These are phyloP conservation scores for Scaptomyza flava DNA, from an alignment of 2,888 invertebrate species.

Conservation along the genomic window DNA sequence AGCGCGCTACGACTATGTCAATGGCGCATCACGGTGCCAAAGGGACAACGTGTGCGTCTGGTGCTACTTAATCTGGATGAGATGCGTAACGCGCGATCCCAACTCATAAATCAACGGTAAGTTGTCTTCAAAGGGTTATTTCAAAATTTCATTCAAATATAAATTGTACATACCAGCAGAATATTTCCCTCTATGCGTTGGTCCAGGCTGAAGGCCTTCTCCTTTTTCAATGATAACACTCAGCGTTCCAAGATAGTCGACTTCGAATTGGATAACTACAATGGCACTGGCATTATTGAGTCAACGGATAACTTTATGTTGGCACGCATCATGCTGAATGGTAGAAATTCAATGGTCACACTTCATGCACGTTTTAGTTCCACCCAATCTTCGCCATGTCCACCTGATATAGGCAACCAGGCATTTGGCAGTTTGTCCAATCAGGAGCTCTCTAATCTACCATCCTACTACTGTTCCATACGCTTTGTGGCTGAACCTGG, in stretches of 20 bases:
- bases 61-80: constrained; percentile 86
- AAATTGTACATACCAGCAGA: neutral
- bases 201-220: constrained; percentile 16
- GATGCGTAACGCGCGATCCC: neutral
- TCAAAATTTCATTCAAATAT: neutral
- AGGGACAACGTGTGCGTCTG: constrained; percentile 87
- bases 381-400: constrained; percentile 85
- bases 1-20: constrained; percentile 85
- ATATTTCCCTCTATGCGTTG: neutral
- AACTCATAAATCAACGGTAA: constrained; percentile 1
- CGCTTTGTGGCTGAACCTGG: constrained; percentile 46
- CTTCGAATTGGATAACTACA: constrained; percentile 78
- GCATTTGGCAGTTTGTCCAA: constrained; percentile 49
- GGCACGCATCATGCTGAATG: constrained; percentile 84
- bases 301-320: constrained; percentile 88
- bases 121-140: neutral
- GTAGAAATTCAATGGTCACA: constrained; percentile 51
- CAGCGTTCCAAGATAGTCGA: constrained; percentile 79
- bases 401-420: constrained; percentile 83
- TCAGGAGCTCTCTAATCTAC: constrained; percentile 21
- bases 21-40: constrained; percentile 89
- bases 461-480: constrained; percentile 65
- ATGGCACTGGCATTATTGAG: constrained; percentile 84
- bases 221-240: constrained; percentile 65
- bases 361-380: constrained; percentile 89